These are phyloP conservation scores for Ophion ellenae DNA, from an alignment of 2,888 invertebrate species.

Conservation along the genomic window DNA sequence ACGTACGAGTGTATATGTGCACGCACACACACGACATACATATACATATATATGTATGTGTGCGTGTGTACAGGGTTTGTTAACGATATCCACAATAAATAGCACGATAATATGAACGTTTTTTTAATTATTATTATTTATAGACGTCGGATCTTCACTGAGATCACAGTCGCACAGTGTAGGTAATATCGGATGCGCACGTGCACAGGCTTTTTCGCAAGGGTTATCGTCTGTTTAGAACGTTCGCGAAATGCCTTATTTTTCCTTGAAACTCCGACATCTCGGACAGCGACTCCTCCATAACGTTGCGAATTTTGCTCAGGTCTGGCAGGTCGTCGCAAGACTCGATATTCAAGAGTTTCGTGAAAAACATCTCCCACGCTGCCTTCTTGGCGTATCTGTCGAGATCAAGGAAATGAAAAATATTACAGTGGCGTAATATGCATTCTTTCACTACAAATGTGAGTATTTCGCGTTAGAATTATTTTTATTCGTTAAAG, in stretches of 20 bases:
- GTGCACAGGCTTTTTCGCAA: constrained; percentile 68
- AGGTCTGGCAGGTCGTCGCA: constrained; percentile 91
- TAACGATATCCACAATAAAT: constrained; percentile 78
- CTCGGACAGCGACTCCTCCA: constrained; percentile 80
- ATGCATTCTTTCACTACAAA: not conserved
- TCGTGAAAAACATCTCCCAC: constrained; percentile 93
- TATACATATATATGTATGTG: constrained; percentile 41
- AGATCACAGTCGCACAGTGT: constrained; percentile 73
- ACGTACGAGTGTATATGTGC: not conserved
- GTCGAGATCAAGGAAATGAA: constrained; percentile 56
- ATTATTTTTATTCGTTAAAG: too few relatives aligned
- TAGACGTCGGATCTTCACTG: constrained; percentile 75
- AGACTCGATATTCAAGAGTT: constrained; percentile 92
- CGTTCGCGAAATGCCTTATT: constrained; percentile 80
- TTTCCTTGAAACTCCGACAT: constrained; percentile 75
- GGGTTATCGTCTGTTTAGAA: constrained; percentile 83
- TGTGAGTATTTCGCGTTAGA: too few relatives aligned
- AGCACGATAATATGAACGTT: constrained; percentile 74
- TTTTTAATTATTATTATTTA: constrained; percentile 71
- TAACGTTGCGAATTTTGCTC: constrained; percentile 84
- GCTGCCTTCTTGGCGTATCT: constrained; percentile 89
- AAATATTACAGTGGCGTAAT: not conserved
- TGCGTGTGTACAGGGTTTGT: constrained; percentile 61
- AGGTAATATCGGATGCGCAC: constrained; percentile 67
- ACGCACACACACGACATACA: not conserved